These are phyloP conservation scores for Sebastes matsubarae DNA, from an alignment of 2,797 vertebrate genomes.

Conservation along the genomic window DNA sequence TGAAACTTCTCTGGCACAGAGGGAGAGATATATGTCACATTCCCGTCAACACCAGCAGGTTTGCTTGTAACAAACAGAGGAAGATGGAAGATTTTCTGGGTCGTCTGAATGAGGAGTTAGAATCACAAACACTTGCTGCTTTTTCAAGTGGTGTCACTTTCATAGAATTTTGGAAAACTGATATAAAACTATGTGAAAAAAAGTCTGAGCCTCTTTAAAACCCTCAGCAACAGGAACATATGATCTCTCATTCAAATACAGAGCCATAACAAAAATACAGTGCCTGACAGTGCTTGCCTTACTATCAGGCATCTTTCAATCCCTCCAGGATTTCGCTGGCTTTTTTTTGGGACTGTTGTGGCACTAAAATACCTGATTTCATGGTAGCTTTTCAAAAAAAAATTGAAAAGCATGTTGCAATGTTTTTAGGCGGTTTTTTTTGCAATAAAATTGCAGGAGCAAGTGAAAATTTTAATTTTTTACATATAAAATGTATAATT, in stretches of 20 bases:
- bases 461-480: too few relatives aligned
- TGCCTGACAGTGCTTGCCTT: not conserved
- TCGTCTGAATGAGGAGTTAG: not conserved
- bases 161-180: not conserved
- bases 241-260: not conserved
- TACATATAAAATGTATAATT: too few relatives aligned
- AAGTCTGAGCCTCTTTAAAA: not conserved
- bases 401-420: too few relatives aligned
- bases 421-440: too few relatives aligned
- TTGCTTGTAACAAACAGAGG: conserved; percentile 14
- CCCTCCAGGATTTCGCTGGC: too few relatives aligned
- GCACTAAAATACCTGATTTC: too few relatives aligned
- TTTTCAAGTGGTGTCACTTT: not conserved
- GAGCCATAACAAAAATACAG: not conserved
- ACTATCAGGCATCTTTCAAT: not conserved
- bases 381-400: too few relatives aligned
- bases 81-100: not conserved
- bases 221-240: not conserved
- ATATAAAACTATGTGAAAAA: not conserved
- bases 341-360: too few relatives aligned
- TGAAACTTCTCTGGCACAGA: not conserved
- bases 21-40: not conserved
- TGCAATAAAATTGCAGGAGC: too few relatives aligned
- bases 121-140: not conserved
- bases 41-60: conserved; percentile 8